Base-by-base conservation (phyloP, 2,888 invertebrate species). In the Malachius bipustulatus region DNA sequence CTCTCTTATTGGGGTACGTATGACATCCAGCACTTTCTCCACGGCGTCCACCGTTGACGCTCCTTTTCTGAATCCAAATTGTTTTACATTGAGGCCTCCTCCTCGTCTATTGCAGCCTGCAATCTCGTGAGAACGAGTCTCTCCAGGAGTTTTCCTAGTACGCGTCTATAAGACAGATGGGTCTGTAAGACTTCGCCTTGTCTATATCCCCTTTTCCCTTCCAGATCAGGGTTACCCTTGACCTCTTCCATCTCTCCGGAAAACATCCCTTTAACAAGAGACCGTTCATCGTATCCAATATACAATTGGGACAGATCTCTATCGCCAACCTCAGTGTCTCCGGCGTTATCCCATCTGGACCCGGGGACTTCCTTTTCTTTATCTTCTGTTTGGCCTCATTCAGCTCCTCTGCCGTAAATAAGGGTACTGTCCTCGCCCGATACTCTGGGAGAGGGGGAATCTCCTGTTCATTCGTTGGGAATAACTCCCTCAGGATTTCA, bases 331-430 rank as follows among this genome's bases (percentile, higher is more conserved):
- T 47, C 3, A 49, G n/a, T 4, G 37, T 42, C 35, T 48, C 47
- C 6, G 39, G 11, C 11, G 45, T 39, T 2, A 50, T 39, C 1
- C 44, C 43, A 26, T 46, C 49, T 1, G 44, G 45, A 4, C 45
- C 47, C 4, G 47, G 44, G 1, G 47, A 47, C 31, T 47, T 47
- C 3, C 32, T 27, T 12, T 34, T 43, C 6, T 37, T 40, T 4
- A 47, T 35, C 3, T 30, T 30, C 3, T 4, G n/a, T 3, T 28
- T 31, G 1, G 41, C 47, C 4, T 12, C 19, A 9, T 6, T 4
- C 4, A 48, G 37, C n/a, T n/a, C n/a, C n/a, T n/a, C n/a, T n/a
- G n/a, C n/a, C n/a, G n/a, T n/a, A n/a, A n/a, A n/a, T n/a, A n/a
- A n/a, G n/a, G n/a, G n/a, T n/a, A n/a, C n/a, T n/a, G n/a, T n/a